Percentiles rank a stretch among this genome's conserved stretches.
Evolutionary conservation across 2,113 vertebrate species (phyloP).

Genomic region (Hippoglossus stenolepis): DNA sequence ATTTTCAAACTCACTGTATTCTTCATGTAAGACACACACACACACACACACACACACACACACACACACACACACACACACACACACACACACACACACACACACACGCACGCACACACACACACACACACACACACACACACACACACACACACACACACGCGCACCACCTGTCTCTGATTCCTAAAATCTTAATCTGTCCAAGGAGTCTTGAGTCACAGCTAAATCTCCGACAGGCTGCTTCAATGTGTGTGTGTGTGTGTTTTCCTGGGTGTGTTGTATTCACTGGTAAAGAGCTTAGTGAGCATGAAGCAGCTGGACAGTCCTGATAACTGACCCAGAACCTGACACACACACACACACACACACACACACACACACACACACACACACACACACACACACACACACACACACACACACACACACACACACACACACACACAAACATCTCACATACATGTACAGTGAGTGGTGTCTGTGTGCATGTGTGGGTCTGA

Average conservation of each 20-base stretch:
- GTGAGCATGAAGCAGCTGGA: constrained; percentile 62
- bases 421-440: constrained; percentile 8
- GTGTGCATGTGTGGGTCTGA: not conserved
- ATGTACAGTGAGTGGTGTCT: not conserved
- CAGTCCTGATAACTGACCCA: constrained; percentile 47
- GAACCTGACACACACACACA: constrained; percentile 27
- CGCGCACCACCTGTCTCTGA: not conserved
- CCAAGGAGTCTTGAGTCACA: no score
- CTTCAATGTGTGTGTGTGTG: constrained; percentile 8
- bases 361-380: not conserved
- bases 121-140: no score
- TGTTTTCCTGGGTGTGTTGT: constrained; percentile 1
- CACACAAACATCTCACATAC: not conserved
- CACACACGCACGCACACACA: no score
- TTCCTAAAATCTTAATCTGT: no score
- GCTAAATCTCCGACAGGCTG: no score
- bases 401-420: constrained; percentile 9
- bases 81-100: no score
- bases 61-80: no score
- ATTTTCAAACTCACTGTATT: no score
- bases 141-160: no score
- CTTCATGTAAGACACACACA: no score
- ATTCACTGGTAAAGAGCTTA: constrained; percentile 57
- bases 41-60: no score
- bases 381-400: constrained; percentile 11